A percentile compares a stretch with the other conserved stretches of the same genome.
These are phyloP conservation scores for Biston betularia DNA, from an alignment of 2,888 invertebrate species.

Conservation along the genomic window DNA sequence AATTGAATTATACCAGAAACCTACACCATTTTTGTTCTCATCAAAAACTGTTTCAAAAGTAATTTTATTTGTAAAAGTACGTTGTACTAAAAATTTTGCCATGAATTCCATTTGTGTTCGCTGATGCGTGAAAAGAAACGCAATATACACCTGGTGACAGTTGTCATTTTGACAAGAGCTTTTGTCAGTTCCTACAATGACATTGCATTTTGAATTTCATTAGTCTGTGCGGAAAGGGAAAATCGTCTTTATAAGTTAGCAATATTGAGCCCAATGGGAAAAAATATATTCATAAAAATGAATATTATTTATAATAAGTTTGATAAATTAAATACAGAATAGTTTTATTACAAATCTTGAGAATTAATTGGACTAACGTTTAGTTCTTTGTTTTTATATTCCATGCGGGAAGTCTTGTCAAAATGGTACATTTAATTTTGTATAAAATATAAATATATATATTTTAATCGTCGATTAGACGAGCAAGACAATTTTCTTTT, in stretches of 20 bases:
- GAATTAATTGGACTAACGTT: too few species aligned
- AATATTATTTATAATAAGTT: too few species aligned
- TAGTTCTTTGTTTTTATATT: too few species aligned
- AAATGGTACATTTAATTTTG: too few species aligned
- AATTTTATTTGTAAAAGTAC: constrained; percentile 5
- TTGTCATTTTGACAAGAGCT: constrained; percentile 37
- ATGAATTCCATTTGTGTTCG: not conserved
- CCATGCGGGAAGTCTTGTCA: too few species aligned
- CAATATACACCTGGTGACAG: constrained; percentile 22
- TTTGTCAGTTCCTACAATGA: constrained; percentile 43
- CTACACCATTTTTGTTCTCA: constrained; percentile 5
- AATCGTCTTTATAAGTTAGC: too few species aligned
- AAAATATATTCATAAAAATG: too few species aligned
- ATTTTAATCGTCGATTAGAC: not conserved
- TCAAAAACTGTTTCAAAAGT: not conserved
- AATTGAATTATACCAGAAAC: not conserved
- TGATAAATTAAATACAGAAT: too few species aligned
- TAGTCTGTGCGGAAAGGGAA: not conserved
- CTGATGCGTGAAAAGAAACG: constrained; percentile 13
- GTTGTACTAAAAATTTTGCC: constrained; percentile 9
- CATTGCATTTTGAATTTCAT: constrained; percentile 30
- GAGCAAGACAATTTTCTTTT: not conserved
- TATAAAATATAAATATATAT: too few species aligned
- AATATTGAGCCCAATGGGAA: too few species aligned
- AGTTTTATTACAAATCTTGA: too few species aligned